Evolutionary conservation across 2,797 vertebrate species (phyloP).

Genomic region (Enteromius fasciolatus): DNA sequence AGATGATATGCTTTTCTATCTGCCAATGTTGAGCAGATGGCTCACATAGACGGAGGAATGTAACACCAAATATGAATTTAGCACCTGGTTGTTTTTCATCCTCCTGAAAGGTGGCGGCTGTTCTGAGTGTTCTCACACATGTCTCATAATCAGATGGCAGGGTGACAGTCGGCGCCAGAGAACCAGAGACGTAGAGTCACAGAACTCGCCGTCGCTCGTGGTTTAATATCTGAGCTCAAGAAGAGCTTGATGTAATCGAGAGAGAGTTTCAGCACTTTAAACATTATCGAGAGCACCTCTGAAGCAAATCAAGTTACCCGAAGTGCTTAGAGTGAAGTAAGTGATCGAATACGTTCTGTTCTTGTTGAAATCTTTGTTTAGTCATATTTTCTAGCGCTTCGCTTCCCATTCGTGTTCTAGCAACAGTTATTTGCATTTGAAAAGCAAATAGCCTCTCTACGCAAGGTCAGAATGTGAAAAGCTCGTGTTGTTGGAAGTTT

Average conservation of each 20-base stretch:
- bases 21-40: conserved; percentile 74
- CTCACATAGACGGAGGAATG: conserved; percentile 68
- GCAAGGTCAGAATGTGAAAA: conserved; percentile 12
- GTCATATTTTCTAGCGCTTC: background rate
- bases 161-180: conserved; percentile 47
- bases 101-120: conserved; percentile 58
- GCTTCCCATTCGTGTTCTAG: background rate
- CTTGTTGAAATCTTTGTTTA: background rate
- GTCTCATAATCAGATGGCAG: conserved; percentile 64
- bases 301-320: background rate
- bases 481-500: conserved; percentile 47
- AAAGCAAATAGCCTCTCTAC: background rate
- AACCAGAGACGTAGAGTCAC: conserved; percentile 30
- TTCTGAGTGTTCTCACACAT: conserved; percentile 71
- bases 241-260: conserved; percentile 14
- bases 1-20: conserved; percentile 63
- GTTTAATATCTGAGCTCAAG: conserved; percentile 12
- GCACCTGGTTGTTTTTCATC: conserved; percentile 70
- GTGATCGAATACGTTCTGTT: background rate
- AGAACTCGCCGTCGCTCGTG: background rate
- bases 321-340: conserved; percentile 10
- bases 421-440: conserved; percentile 16
- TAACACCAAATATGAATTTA: conserved; percentile 76
- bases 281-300: background rate
- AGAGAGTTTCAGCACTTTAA: conserved; percentile 30